Base-by-base conservation (phyloP, 2,888 invertebrate genomes). In the Eubasilissa splendida region DNA sequence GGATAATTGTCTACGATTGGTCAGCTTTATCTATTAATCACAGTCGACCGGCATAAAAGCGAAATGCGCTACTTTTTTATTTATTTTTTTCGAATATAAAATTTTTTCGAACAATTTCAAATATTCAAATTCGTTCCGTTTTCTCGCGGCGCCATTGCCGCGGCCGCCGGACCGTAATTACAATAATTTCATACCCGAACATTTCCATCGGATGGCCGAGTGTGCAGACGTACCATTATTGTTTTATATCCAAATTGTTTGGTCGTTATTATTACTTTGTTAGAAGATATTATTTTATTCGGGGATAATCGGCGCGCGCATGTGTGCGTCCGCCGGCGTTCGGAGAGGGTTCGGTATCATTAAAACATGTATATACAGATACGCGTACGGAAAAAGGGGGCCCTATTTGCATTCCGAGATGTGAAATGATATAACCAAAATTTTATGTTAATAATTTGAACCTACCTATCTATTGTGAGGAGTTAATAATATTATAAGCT, bases 201-300 rank as follows among this genome's bases (percentile, higher is more conserved):
- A 79, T 82, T 78, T 77, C 76, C 78, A 77, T 65, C 78, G 78
- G 77, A 80, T 76, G 74, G 75, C 65, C 65, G 68, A 65, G 76
- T 76, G 74, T 33, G 79, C 74, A 80, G 82, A 77, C 82, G 80
- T 78, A 74, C 77, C 71, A 80, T 82, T 82, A 82, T 82, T 82
- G 82, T 82, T 76, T 77, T 77, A 80, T 78, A 82, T 82, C 82
- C 77, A 80, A 82, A 82, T 80, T 82, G 75, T 76, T 82, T 73
- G 74, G 75, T 65, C 59, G 79, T 74, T 74, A 66, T 77, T 81
- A 81, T 79, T 81, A 80, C 78, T 78, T 75, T 77, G 81, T 82
- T 81, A 78, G 83, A 81, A 77, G 56, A 79, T 79, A 50, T 65
- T 76, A 75, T 79, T 79, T 79, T 74, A 74, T 79, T 79, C 65